Base-by-base conservation (phyloP, 2,113 vertebrate genomes). In the Girardinichthys multiradiatus region DNA sequence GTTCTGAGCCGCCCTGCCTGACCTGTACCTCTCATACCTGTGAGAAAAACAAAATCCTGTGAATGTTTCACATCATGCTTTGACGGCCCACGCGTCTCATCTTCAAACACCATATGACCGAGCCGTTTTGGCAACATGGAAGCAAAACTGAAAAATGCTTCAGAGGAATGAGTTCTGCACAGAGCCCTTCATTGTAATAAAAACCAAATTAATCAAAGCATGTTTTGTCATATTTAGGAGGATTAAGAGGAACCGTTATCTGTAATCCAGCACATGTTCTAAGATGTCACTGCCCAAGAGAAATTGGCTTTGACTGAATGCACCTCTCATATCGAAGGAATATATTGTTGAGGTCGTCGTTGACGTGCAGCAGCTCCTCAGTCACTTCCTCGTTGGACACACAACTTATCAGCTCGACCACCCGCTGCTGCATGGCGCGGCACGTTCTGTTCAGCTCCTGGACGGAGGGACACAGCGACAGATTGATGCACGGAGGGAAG, bases 311-410 rank as follows among this genome's bases (percentile, higher is more conserved):
- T 26, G 11, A 48, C 24, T 24, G 1, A 57, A n/a, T n/a, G 26
- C 60, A 97, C 98, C 98, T 96, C 90, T 99, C 98, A 0, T 97
- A 99, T 74, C 98, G 89, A 39, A 99, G 96, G 89, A 99, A 99
- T 77, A 98, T 96, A 0, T 99, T 99, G 91, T 99, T 99, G 92
- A 99, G 94, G 91, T 99, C 97, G 9, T 99, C 98, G 0, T 99
- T 99, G 91, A 97, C 96, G 0, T 97, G 98, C 19, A 99, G 92
- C 79, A 99, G 93, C 72, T 99, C 98, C 91, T 98, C 97, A 0
- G 98, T 99, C 87, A 99, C 96, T 86, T 99, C 98, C 90, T 99
- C 98, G 0, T 98, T 99, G 68, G 96, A 96, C 75, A 99, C 96
- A 0, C 96, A 92, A n/a, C 97, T 97, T 91, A 99, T 96, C 73